Evolutionary conservation across 1,140 invertebrate species (phyloP).

Genomic region (Heliconius hermathena): DNA sequence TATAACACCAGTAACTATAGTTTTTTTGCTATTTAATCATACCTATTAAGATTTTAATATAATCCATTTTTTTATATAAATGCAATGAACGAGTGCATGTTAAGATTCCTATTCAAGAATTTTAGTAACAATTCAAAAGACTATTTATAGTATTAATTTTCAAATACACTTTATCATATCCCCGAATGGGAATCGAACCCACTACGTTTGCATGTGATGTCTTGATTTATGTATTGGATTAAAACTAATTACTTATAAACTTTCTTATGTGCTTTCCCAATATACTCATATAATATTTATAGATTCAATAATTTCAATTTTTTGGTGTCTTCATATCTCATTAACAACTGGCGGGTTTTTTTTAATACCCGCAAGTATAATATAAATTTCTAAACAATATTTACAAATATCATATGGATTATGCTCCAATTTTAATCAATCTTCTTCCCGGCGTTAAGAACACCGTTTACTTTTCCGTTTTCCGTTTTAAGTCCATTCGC

Average conservation of each 20-base stretch:
- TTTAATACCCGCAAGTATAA: neutral
- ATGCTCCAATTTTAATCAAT: slow-evolving; percentile 33
- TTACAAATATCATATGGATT: neutral
- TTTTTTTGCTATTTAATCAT: too few species aligned
- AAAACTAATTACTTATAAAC: neutral
- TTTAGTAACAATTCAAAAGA: too few species aligned
- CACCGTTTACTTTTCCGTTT: slow-evolving; percentile 28
- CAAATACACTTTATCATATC: too few species aligned
- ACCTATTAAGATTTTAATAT: too few species aligned
- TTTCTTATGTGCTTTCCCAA: neutral
- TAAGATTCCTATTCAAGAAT: too few species aligned
- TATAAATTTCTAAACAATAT: neutral
- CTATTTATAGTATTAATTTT: too few species aligned
- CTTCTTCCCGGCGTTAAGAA: slow-evolving; percentile 37
- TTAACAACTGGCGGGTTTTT: neutral
- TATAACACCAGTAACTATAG: too few species aligned
- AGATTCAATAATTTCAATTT: slow-evolving; percentile 15
- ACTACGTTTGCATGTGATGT: too few species aligned
- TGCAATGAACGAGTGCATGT: too few species aligned
- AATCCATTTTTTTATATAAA: too few species aligned
- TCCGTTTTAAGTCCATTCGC: slow-evolving; percentile 39
- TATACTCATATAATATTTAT: neutral
- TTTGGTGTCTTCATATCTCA: neutral
- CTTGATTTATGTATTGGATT: too few species aligned
- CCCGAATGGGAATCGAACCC: too few species aligned